A percentile compares a stretch with the other conserved stretches of the same genome.
phyloP scores from a whole-genome alignment of 2,797 vertebrate genomes.

The Falco peregrinus region DNA sequence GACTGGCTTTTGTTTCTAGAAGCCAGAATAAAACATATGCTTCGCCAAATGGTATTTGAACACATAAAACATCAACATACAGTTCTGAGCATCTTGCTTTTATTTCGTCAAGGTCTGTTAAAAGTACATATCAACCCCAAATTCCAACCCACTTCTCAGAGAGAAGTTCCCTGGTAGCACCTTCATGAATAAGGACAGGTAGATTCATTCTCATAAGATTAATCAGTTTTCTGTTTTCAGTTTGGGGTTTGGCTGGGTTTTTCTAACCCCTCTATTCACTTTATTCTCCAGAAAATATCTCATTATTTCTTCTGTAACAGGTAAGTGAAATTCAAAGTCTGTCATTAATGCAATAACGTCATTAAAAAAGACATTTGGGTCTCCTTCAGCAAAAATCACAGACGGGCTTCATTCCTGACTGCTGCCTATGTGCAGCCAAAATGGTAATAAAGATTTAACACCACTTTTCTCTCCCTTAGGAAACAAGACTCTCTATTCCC shows the following conservation, averaged over 20 bases:
- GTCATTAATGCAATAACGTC: slow-evolving; percentile 28
- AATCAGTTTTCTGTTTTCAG: neutral
- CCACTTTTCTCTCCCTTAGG: slow-evolving; percentile 49
- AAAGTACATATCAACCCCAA: neutral
- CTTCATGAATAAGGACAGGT: neutral
- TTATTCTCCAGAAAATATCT: neutral
- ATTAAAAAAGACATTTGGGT: slow-evolving; percentile 43
- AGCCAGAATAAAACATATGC: neutral
- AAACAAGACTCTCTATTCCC: slow-evolving; percentile 39
- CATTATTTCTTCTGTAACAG: neutral
- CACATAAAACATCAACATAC: neutral
- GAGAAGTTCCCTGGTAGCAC: neutral
- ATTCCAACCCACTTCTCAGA: neutral
- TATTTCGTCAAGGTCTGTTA: neutral
- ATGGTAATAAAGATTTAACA: slow-evolving; percentile 63
- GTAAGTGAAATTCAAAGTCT: neutral
- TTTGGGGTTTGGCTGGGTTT: neutral
- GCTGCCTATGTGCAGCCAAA: slow-evolving; percentile 33
- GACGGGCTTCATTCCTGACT: neutral
- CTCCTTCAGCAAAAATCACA: slow-evolving; percentile 55
- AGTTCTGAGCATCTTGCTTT: neutral
- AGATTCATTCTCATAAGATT: neutral
- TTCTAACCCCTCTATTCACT: neutral
- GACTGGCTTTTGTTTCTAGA: neutral
- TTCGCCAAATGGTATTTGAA: neutral